Conservation (phyloP, 1,140 invertebrate species). For the Chironomus striatipennis region DNA sequence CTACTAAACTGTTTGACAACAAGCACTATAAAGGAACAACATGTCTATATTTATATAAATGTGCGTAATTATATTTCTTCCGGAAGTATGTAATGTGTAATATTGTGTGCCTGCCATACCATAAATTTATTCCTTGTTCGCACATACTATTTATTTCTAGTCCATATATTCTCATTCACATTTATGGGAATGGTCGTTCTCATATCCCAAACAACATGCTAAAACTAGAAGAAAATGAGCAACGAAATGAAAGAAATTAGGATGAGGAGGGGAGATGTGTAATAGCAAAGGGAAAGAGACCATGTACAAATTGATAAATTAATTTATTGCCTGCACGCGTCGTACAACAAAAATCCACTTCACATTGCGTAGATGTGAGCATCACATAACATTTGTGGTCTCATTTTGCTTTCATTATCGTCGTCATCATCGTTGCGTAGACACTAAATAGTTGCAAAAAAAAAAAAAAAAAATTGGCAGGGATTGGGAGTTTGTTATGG, state of each 20-base stretch:
- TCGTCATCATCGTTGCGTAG: background rate
- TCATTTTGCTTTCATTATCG: background rate
- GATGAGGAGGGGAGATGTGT: background rate
- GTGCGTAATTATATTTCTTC: conserved; percentile 2
- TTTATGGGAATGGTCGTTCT: too few species aligned
- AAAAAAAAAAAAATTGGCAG: too few species aligned
- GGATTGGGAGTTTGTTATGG: too few species aligned
- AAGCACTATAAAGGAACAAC: background rate
- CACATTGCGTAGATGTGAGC: background rate
- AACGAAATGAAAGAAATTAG: too few species aligned
- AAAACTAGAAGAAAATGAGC: too few species aligned
- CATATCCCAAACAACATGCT: too few species aligned
- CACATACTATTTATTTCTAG: too few species aligned
- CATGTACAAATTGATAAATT: conserved; percentile 19
- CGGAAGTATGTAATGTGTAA: background rate
- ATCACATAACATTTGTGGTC: background rate
- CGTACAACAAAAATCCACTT: background rate
- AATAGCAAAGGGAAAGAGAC: background rate
- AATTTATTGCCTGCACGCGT: conserved; percentile 21
- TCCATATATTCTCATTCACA: too few species aligned
- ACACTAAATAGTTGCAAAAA: background rate
- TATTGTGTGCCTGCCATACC: too few species aligned
- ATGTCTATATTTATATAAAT: background rate
- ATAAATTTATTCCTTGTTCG: too few species aligned
- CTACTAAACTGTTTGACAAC: conserved; percentile 8